phyloP scores from a whole-genome alignment of 2,113 vertebrate genomes.

The Coturnix japonica region DNA sequence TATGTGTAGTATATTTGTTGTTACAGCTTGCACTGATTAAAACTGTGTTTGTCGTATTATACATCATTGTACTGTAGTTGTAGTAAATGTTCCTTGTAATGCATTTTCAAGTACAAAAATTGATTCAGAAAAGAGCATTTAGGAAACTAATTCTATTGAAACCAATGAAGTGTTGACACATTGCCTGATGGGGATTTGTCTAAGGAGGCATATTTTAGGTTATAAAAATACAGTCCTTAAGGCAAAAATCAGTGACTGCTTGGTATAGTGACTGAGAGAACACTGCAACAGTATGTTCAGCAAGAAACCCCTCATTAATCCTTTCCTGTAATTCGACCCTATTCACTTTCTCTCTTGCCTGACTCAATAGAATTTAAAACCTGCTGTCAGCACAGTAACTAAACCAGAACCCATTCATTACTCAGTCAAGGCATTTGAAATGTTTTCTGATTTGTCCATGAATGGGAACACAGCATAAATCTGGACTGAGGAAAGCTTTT shows the following conservation, averaged over 20 bases:
- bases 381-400: slow-evolving; percentile 78
- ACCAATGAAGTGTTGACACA: slow-evolving; percentile 84
- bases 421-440: slow-evolving; percentile 75
- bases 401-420: slow-evolving; percentile 80
- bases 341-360: slow-evolving; percentile 76
- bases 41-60: slow-evolving; percentile 74
- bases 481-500: slow-evolving; percentile 54
- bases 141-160: slow-evolving; percentile 83
- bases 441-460: slow-evolving; percentile 77
- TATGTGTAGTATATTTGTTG: slow-evolving; percentile 40
- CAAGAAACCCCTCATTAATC: slow-evolving; percentile 81
- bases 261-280: slow-evolving; percentile 76
- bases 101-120: slow-evolving; percentile 82
- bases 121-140: slow-evolving; percentile 80
- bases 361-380: slow-evolving; percentile 82
- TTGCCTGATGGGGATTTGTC: slow-evolving; percentile 80
- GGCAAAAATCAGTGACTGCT: slow-evolving; percentile 73
- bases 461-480: slow-evolving; percentile 73
- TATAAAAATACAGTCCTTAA: slow-evolving; percentile 77
- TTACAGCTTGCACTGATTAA: slow-evolving; percentile 76
- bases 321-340: slow-evolving; percentile 82
- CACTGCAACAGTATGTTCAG: slow-evolving; percentile 77
- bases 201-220: slow-evolving; percentile 81
- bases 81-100: slow-evolving; percentile 85
- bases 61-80: slow-evolving; percentile 72